Percentiles rank a stretch among this genome's conserved stretches.
phyloP scores from a whole-genome alignment of 2,113 vertebrate species.

The Grallaria varia region DNA sequence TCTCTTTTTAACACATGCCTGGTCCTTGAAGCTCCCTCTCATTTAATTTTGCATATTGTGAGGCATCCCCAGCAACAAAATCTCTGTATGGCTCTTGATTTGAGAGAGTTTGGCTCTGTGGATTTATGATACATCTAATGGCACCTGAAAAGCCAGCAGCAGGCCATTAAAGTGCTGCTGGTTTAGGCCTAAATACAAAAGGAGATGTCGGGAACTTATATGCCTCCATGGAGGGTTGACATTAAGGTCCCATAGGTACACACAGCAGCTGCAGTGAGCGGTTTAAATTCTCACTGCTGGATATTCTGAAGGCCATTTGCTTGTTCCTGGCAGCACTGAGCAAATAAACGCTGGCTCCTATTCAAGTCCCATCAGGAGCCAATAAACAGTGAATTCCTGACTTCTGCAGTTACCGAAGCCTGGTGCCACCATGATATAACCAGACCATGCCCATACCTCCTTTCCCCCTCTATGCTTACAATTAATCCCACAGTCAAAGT shows the following conservation, averaged over 20 bases:
- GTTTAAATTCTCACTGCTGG: neutral
- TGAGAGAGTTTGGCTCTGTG: neutral
- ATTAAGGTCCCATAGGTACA: neutral
- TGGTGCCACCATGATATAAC: neutral
- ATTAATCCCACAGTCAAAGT: neutral
- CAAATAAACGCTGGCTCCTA: neutral
- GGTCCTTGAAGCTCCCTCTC: neutral
- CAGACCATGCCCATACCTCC: neutral
- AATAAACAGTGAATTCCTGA: neutral
- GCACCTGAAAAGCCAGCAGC: neutral
- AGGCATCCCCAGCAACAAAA: neutral
- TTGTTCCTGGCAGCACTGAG: neutral
- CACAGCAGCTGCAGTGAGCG: neutral
- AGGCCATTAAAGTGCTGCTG: neutral
- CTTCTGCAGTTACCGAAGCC: neutral
- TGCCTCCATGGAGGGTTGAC: neutral
- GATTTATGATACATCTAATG: neutral
- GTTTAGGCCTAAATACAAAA: neutral
- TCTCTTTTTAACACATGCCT: neutral
- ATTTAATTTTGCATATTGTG: neutral
- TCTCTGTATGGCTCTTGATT: neutral
- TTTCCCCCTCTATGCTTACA: neutral
- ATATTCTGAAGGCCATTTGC: neutral
- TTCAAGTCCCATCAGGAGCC: neutral
- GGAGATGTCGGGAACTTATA: neutral